Evolutionary conservation across 2,888 invertebrate genomes (phyloP).

Genomic region (Eupithecia abbreviata): DNA sequence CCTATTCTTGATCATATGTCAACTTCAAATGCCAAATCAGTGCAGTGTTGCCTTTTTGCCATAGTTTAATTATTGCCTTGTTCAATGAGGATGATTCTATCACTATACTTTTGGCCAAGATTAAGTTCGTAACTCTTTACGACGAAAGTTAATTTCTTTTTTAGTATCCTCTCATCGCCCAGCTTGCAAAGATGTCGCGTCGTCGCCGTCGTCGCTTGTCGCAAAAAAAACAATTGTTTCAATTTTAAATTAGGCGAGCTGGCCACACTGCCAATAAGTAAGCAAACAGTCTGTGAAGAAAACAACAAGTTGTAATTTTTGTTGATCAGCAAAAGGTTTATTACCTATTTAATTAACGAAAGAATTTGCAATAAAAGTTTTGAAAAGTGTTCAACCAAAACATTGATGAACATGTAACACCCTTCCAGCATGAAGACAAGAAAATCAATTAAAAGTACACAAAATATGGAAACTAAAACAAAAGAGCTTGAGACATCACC

Average conservation of each 20-base stretch:
- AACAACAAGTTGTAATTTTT: background rate
- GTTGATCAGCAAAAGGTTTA: background rate
- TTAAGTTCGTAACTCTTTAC: too few relatives aligned
- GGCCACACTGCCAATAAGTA: background rate
- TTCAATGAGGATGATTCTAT: too few relatives aligned
- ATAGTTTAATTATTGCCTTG: too few relatives aligned
- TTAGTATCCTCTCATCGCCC: too few relatives aligned
- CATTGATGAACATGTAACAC: background rate
- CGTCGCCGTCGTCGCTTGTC: too few relatives aligned
- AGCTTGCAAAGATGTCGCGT: background rate
- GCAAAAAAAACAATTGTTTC: background rate
- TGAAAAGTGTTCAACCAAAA: background rate
- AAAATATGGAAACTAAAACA: background rate
- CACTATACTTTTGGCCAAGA: too few relatives aligned
- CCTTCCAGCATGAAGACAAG: background rate
- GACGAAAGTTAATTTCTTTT: too few relatives aligned
- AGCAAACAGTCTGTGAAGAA: too few relatives aligned
- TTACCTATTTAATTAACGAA: background rate
- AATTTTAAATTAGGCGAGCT: background rate
- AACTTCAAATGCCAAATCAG: too few relatives aligned
- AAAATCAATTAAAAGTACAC: background rate
- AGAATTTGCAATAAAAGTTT: background rate
- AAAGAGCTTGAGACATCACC: background rate
- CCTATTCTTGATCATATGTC: too few relatives aligned
- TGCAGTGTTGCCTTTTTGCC: too few relatives aligned